Percentiles rank a stretch among this genome's conserved stretches.
Evolutionary conservation across 2,113 vertebrate species (phyloP).

Genomic region (Daboia siamensis): DNA sequence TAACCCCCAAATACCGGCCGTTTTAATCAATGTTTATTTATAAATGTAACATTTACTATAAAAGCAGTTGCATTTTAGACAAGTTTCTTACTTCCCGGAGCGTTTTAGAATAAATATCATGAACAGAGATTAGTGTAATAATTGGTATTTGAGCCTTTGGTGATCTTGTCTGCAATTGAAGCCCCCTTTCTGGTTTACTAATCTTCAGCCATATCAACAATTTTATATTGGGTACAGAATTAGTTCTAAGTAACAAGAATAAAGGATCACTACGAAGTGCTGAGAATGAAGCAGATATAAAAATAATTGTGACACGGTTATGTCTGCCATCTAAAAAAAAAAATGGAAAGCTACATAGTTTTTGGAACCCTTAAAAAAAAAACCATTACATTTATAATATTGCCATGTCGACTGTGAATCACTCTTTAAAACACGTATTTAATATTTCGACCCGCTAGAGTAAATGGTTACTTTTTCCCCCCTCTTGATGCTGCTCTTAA

Average conservation of each 20-base stretch:
- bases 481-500: constrained; percentile 16
- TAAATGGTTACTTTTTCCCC: constrained; percentile 25
- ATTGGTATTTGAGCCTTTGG: constrained; percentile 63
- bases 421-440: constrained; percentile 62
- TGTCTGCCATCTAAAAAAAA: constrained; percentile 43
- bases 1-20: background rate
- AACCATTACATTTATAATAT: constrained; percentile 45
- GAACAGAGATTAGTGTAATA: constrained; percentile 72
- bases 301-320: constrained; percentile 47
- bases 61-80: constrained; percentile 89
- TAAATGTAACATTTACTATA: constrained; percentile 96
- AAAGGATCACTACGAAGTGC: constrained; percentile 53
- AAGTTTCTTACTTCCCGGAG: constrained; percentile 81
- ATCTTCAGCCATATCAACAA: constrained; percentile 63
- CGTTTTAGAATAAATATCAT: constrained; percentile 97
- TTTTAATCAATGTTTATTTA: constrained; percentile 91
- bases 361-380: constrained; percentile 48
- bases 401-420: constrained; percentile 60
- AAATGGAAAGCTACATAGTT: constrained; percentile 51
- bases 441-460: constrained; percentile 43
- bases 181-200: constrained; percentile 60
- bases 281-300: constrained; percentile 53
- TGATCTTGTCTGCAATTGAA: constrained; percentile 51
- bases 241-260: constrained; percentile 72
- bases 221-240: constrained; percentile 65